Conservation (phyloP, 1,140 invertebrate species). For the Atta texana region DNA sequence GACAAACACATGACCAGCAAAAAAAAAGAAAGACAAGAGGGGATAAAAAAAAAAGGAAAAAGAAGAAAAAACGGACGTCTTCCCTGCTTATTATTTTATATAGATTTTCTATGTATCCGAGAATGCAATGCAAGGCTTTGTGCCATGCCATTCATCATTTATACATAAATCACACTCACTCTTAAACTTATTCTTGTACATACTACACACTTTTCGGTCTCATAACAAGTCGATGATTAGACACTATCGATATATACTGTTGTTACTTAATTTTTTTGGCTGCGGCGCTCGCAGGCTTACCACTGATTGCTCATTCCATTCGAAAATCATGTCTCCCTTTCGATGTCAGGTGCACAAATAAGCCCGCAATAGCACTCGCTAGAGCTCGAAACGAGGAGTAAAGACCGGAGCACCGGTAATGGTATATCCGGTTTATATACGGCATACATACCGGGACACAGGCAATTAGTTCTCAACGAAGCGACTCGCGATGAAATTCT, state of each 20-base stretch:
- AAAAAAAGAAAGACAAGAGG: neutral
- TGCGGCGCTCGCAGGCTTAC: conserved; percentile 85
- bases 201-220: conserved; percentile 74
- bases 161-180: conserved; percentile 78
- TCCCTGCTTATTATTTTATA: conserved; percentile 72
- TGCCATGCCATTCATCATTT: conserved; percentile 77
- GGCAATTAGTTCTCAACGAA: conserved; percentile 14
- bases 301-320: conserved; percentile 84
- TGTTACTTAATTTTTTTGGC: conserved; percentile 79
- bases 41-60: neutral
- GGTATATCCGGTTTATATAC: conserved; percentile 22
- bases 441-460: neutral
- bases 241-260: conserved; percentile 69
- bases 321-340: conserved; percentile 73
- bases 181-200: conserved; percentile 76
- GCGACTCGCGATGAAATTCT: conserved; percentile 2
- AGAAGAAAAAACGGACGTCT: conserved; percentile 61
- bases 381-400: conserved; percentile 50
- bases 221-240: conserved; percentile 70
- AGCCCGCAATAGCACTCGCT: conserved; percentile 59
- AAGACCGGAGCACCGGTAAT: conserved; percentile 28
- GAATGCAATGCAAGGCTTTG: conserved; percentile 80
- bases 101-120: conserved; percentile 74
- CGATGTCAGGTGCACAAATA: conserved; percentile 74
- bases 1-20: conserved; percentile 11